Base-by-base conservation (phyloP, 2,113 vertebrate species). In the Pelodiscus sinensis region DNA sequence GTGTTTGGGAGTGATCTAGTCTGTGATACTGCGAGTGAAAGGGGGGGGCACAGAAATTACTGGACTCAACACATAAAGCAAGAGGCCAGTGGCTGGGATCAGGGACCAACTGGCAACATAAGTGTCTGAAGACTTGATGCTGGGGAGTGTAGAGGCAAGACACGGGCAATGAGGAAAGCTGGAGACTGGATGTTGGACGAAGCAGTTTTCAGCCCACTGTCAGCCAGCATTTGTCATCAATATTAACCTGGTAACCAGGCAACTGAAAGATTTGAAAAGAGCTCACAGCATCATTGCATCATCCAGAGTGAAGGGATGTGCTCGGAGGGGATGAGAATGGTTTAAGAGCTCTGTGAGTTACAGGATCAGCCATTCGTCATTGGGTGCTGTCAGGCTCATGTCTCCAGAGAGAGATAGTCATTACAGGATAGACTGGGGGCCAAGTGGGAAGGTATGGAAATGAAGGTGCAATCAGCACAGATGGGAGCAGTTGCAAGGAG, bases 181-280 rank as follows among this genome's bases (percentile, higher is more conserved):
- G 58, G 52, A 68, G 13, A 82, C 57, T 79, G 52, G 83, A 90
- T 85, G 50, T 54, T 9, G 68, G 77, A 87, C 81, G 79, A 77
- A 89, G 77, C 82, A 22, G 73, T 79, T 85, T 75, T 89, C 93
- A 94, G 93, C 71, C 95, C 89, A 87, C 92, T 94, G 93, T 94
- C 84, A 89, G 56, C 86, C 73, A 85, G 90, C 44, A 90, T 93
- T 96, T 96, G 81, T 96, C 95, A 96, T 92, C 90, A 85, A 31
- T 84, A 90, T 95, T 96, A 97, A 96, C 82, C 90, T 94, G 92
- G 97, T 98, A 97, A 97, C 97, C 92, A 98, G 91, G 97, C 96
- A 98, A 98, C 96, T 92, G 89, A 95, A 94, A 94, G 94, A 95
- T 94, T 83, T 95, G 92, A 87, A 94, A 96, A 94, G 86, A 95